Evolutionary conservation across 2,797 vertebrate species (phyloP), one percentile per base, ranked within the genome.

Genomic region (Scomberomorus guttatus): DNA sequence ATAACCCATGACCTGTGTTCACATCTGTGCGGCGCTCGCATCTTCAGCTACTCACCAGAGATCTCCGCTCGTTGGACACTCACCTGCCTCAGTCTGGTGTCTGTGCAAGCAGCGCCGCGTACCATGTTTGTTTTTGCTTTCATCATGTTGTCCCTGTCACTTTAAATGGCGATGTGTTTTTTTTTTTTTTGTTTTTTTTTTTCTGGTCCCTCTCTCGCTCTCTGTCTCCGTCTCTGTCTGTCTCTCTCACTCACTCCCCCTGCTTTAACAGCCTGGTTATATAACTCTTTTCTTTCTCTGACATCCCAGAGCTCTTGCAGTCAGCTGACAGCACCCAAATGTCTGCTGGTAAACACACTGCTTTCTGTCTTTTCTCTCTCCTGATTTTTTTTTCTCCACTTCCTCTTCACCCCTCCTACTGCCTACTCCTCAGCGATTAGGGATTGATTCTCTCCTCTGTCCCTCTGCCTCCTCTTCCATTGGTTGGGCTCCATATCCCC

Each of bases 361-460:
- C 83, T 91, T 75, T 91, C 87, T 90, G 84, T 91, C 84, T 90
- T 86, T 86, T 88, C 56, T 81, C 79, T 89, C 67, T 72, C 71
- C 63, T 71, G 77, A 59, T 77, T 72, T 84, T 75, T 51, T 77
- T 52, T 54, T 68, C 56, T 65, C 18, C 48, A 65, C 83, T 87
- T 88, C 82, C 80, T 84, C 87, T 77, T 76, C 72, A 73, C 85
- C 83, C 81, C 73, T 83, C 73, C 81, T 86, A 75, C 83, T 82
- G 72, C 80, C 80, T 87, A 86, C 82, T 93, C 89, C 90, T 92
- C 83, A 75, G 90, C 91, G 92, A 95, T 95, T 94, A 94, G 83
- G 92, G 91, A 95, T 95, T 94, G 94, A 94, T 95, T 95, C 91
- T 93, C 90, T 93, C 86, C 90, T 90, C 88, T 88, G 87, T 93